Evolutionary conservation across 2,113 vertebrate species (phyloP).

Genomic region (Ovis aries): DNA sequence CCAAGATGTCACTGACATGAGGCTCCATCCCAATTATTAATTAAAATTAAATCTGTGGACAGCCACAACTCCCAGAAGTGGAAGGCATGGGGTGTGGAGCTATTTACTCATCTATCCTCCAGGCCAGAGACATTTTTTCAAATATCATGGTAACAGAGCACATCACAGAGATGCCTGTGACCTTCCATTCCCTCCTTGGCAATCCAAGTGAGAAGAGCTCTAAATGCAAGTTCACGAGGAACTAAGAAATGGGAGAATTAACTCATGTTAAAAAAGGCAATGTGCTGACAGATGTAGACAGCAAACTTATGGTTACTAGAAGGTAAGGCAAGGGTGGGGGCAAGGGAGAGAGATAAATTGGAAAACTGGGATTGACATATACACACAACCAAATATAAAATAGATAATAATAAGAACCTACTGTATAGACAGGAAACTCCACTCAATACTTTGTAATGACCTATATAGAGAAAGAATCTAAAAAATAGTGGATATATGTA

Average conservation of each 20-base stretch:
- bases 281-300: neutral
- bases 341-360: neutral
- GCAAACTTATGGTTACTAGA: neutral
- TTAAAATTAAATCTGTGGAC: neutral
- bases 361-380: neutral
- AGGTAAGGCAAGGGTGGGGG: neutral
- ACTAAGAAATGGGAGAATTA: neutral
- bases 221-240: neutral
- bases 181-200: neutral
- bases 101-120: neutral
- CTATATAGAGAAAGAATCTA: neutral
- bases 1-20: neutral
- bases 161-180: neutral
- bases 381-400: neutral
- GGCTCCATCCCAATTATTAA: neutral
- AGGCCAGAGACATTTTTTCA: neutral
- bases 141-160: neutral
- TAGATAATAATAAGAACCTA: neutral
- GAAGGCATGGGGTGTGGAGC: neutral
- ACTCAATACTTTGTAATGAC: neutral
- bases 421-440: neutral
- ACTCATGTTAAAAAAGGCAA: neutral
- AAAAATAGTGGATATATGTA: neutral
- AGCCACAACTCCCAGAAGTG: neutral
- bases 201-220: neutral